Base-by-base conservation (phyloP, 2,888 invertebrate species). In the Limnephilus auricula region DNA sequence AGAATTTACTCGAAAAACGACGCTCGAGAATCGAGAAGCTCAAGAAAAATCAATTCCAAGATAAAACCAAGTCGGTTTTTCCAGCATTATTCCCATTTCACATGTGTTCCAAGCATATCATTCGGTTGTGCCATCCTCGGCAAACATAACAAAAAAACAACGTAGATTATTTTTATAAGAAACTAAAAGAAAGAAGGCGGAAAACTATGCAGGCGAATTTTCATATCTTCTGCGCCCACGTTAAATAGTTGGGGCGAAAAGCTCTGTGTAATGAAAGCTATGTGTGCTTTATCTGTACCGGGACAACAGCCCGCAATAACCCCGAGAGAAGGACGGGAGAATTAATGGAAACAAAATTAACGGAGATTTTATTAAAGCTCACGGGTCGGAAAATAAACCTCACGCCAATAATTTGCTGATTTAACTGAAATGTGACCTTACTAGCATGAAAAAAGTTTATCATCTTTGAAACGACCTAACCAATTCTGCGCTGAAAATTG, bases 271-370 rank as follows among this genome's bases (percentile, higher is more conserved):
- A 86, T 40, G 40, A 86, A 86, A 65, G 65, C 65, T 50, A 65
- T 86, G 65, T 86, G 86, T 50, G 86, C 86, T 30, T 13, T 86
- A 86, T 86, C 86, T 50, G 32, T 6, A n/a, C 0, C 37, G 84
- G 40, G 6, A 85, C 45, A 40, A 2, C n/a, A 40, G 45, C 65
- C 18, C 32, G 31, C 65, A 9, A 25, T 18, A 30, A 50, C 65
- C 31, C 32, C 31, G 31, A 30, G 65, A 15, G 12, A 18, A 32
- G 65, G 45, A 18, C 4, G 15, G 65, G 86, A 15, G 32, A 65
- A 86, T 86, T 86, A 86, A 86, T 86, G 65, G 10, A 50, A 86
- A 50, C 34, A 34, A 32, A 86, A 86, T 86, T 86, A 86, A 86
- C 65, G 1, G 31, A 31, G 32, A 65, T 65, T 86, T 86, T 86